Evolutionary conservation across 2,797 vertebrate species (phyloP).

Genomic region (Ptychadena robeensis): DNA sequence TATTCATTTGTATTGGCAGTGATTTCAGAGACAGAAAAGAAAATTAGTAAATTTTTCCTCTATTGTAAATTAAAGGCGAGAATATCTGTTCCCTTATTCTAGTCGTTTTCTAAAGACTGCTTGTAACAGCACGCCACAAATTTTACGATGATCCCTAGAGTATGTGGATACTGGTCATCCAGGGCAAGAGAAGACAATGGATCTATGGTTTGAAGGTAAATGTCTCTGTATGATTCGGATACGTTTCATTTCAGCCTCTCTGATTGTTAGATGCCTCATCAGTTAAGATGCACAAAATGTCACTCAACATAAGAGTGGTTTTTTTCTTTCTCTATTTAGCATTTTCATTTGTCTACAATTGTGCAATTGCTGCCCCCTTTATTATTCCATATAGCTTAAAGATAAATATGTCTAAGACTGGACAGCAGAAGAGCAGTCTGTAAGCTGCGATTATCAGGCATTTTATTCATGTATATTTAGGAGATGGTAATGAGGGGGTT

Average conservation of each 20-base stretch:
- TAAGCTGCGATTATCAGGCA: conserved; percentile 87
- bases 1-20: background rate
- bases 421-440: conserved; percentile 96
- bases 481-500: conserved; percentile 95
- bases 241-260: conserved; percentile 62
- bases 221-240: conserved; percentile 40
- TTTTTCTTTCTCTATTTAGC: conserved; percentile 79
- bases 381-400: conserved; percentile 88
- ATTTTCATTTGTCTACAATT: conserved; percentile 82
- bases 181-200: background rate
- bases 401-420: conserved; percentile 97
- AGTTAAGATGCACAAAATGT: conserved; percentile 88
- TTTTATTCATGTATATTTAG: conserved; percentile 99
- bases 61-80: background rate
- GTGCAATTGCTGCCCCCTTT: conserved; percentile 77
- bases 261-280: conserved; percentile 88
- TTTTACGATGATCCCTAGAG: background rate
- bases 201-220: background rate
- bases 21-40: background rate
- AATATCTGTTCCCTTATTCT: background rate
- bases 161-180: background rate
- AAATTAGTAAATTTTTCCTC: no score
- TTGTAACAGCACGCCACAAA: background rate
- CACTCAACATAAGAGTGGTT: conserved; percentile 83
- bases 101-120: background rate